Percentiles rank a stretch among this genome's conserved stretches.
These are phyloP conservation scores for Colius striatus DNA, from an alignment of 2,113 vertebrate species.

Conservation along the genomic window DNA sequence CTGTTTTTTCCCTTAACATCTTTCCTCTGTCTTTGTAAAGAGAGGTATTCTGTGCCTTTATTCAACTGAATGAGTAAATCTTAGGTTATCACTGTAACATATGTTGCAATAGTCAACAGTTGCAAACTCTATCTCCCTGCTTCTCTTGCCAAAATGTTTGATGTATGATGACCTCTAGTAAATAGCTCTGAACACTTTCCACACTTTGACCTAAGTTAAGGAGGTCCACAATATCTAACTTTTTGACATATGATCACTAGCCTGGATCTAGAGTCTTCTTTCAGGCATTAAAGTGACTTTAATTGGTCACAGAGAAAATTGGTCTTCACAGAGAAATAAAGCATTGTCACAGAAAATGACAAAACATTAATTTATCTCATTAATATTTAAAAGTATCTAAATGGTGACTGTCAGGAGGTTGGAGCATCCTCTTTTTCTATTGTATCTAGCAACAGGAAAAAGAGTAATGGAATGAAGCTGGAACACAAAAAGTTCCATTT, in stretches of 20 bases:
- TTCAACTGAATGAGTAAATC: background rate
- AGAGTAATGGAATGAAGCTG: too few species aligned
- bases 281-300: background rate
- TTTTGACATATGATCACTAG: background rate
- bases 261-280: background rate
- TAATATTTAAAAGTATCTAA: too few species aligned
- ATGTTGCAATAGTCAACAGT: constrained; percentile 17
- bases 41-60: background rate
- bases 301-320: too few species aligned
- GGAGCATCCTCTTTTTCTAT: too few species aligned
- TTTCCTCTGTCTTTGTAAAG: background rate
- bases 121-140: background rate
- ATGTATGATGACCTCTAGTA: background rate
- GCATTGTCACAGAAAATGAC: background rate
- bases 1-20: background rate
- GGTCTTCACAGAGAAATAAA: too few species aligned
- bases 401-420: too few species aligned
- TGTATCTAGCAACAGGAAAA: too few species aligned
- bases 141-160: background rate
- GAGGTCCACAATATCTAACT: background rate
- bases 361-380: background rate
- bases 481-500: too few species aligned
- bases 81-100: background rate
- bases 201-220: background rate
- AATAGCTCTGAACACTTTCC: background rate